Conservation (phyloP, 1,140 invertebrate species). For the Augochlora pura region DNA sequence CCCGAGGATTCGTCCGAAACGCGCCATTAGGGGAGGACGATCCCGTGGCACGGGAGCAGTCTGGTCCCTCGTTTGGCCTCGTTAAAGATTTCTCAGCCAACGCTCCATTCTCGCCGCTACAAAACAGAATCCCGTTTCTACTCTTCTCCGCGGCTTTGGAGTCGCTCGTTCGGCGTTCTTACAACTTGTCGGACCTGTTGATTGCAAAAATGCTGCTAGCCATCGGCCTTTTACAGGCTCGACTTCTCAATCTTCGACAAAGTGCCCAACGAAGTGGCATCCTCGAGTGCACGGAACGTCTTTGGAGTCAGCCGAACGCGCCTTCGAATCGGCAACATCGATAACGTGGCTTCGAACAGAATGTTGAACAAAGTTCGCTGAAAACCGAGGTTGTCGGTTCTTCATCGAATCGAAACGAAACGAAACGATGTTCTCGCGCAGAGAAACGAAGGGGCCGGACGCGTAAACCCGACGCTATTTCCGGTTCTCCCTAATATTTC, state of each 20-base stretch:
- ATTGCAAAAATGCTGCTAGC: background rate
- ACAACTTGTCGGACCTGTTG: constrained; percentile 7
- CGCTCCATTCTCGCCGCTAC: background rate
- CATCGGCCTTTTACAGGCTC: too few relatives aligned
- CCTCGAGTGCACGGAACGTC: background rate
- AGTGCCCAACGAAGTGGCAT: too few relatives aligned
- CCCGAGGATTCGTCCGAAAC: background rate
- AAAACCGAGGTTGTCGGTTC: background rate
- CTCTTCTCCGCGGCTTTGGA: background rate
- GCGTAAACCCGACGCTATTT: constrained; percentile 8
- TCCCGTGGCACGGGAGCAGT: background rate
- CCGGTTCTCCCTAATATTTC: constrained; percentile 19
- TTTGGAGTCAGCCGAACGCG: background rate
- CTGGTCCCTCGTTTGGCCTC: background rate
- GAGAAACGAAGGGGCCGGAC: too few relatives aligned
- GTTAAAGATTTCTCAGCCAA: constrained; percentile 8
- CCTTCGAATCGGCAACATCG: background rate
- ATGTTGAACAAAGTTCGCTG: background rate
- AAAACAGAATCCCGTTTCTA: background rate
- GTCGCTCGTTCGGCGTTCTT: background rate
- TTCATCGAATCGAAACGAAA: background rate
- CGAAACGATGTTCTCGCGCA: background rate
- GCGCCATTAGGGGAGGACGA: background rate
- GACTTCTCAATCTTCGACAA: too few relatives aligned
- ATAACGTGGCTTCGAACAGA: background rate